phyloP scores from a whole-genome alignment of 2,888 invertebrate species.

The Merodon equestris region DNA sequence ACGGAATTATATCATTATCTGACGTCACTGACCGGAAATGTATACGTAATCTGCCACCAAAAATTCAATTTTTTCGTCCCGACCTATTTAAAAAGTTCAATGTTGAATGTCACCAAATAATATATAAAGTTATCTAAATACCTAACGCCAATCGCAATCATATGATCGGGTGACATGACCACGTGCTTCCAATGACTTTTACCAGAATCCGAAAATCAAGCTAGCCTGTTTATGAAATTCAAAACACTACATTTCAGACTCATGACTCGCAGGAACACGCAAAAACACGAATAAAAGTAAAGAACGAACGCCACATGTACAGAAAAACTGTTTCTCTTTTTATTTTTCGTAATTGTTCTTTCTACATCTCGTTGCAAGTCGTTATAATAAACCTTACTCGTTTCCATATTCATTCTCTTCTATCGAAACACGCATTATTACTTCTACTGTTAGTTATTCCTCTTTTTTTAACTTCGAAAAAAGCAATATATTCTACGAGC shows the following conservation, averaged over 20 bases:
- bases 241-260: conserved; percentile 32
- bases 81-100: too few species aligned
- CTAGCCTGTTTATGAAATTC: conserved; percentile 25
- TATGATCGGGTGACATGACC: too few species aligned
- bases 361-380: conserved; percentile 55
- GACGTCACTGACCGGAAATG: too few species aligned
- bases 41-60: too few species aligned
- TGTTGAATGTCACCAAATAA: too few species aligned
- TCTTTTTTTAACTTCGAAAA: conserved; percentile 37
- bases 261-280: conserved; percentile 43
- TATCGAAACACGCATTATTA: conserved; percentile 40
- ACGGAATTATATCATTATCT: too few species aligned
- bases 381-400: conserved; percentile 37
- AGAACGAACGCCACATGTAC: conserved; percentile 27
- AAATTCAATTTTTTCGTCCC: too few species aligned
- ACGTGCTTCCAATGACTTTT: too few species aligned
- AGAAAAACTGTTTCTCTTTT: conserved; percentile 40
- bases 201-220: too few species aligned
- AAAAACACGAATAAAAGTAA: conserved; percentile 15
- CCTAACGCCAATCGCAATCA: too few species aligned
- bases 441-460: too few species aligned
- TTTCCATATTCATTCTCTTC: background rate
- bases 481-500: conserved; percentile 46
- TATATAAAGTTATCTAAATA: too few species aligned
- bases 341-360: conserved; percentile 42